phyloP scores from a whole-genome alignment of 2,888 invertebrate species.

The Aproaerema taeniolella region DNA sequence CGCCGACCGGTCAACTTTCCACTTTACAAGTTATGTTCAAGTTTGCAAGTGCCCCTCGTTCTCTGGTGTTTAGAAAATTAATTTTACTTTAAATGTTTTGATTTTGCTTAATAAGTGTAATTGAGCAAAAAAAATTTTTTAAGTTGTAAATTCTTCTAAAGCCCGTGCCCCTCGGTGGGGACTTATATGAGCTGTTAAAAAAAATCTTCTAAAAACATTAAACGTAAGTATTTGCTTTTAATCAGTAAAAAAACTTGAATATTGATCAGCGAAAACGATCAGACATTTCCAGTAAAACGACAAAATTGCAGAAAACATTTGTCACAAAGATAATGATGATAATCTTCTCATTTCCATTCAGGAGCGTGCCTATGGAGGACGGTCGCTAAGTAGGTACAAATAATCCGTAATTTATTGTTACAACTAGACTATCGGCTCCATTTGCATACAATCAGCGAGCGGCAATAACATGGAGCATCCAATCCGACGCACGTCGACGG shows the following conservation, averaged over 20 bases:
- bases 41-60: background rate
- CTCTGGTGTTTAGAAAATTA: background rate
- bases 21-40: constrained; percentile 6
- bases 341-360: constrained; percentile 39
- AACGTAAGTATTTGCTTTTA: no score
- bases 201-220: no score
- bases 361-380: constrained; percentile 24
- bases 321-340: constrained; percentile 25
- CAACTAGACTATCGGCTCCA: constrained; percentile 31
- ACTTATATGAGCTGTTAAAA: no score
- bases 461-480: constrained; percentile 37
- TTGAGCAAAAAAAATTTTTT: no score
- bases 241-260: no score
- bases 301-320: constrained; percentile 6
- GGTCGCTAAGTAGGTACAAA: constrained; percentile 34
- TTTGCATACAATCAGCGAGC: constrained; percentile 42
- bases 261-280: no score
- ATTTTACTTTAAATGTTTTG: no score
- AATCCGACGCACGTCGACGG: constrained; percentile 51
- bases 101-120: no score
- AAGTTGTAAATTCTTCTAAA: no score
- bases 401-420: constrained; percentile 43
- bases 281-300: no score
- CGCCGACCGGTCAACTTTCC: constrained; percentile 14
- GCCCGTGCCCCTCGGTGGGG: no score